Percentiles rank a stretch among this genome's conserved stretches.
These are phyloP conservation scores for Callinectes sapidus DNA, from an alignment of 2,888 invertebrate species.

Conservation along the genomic window DNA sequence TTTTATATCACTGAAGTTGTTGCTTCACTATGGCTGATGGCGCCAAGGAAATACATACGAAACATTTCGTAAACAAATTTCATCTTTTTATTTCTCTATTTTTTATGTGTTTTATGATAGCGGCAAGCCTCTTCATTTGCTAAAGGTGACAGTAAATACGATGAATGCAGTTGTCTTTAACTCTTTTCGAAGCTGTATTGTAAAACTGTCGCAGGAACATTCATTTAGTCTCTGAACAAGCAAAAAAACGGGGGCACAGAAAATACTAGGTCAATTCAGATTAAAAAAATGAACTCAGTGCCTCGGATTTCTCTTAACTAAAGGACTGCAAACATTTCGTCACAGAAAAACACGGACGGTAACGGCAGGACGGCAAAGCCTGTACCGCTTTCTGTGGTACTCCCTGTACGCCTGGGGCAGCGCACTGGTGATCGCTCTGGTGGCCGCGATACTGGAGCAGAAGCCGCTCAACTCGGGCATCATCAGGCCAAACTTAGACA, in stretches of 20 bases:
- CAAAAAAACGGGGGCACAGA: no score
- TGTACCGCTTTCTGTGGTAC: constrained; percentile 84
- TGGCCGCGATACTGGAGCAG: constrained; percentile 80
- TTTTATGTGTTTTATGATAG: no score
- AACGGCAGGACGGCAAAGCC: constrained; percentile 73
- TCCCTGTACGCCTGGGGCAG: constrained; percentile 85
- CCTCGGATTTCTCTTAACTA: not conserved
- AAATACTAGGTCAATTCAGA: not conserved
- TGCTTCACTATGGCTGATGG: no score
- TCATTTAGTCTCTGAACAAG: no score
- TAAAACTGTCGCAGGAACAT: no score
- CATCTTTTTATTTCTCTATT: no score
- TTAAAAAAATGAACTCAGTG: not conserved
- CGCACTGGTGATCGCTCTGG: constrained; percentile 79
- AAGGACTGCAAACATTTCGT: not conserved
- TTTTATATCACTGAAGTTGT: not conserved
- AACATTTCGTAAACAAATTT: no score
- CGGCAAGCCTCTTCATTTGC: no score
- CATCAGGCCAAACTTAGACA: constrained; percentile 77
- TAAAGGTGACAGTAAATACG: no score
- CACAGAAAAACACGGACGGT: constrained; percentile 60
- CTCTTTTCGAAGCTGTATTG: no score
- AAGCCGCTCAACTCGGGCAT: constrained; percentile 77
- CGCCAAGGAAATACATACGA: no score
- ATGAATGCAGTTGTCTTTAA: no score